Evolutionary conservation across 2,888 invertebrate genomes (phyloP).

Genomic region (Ennomos erosarius): DNA sequence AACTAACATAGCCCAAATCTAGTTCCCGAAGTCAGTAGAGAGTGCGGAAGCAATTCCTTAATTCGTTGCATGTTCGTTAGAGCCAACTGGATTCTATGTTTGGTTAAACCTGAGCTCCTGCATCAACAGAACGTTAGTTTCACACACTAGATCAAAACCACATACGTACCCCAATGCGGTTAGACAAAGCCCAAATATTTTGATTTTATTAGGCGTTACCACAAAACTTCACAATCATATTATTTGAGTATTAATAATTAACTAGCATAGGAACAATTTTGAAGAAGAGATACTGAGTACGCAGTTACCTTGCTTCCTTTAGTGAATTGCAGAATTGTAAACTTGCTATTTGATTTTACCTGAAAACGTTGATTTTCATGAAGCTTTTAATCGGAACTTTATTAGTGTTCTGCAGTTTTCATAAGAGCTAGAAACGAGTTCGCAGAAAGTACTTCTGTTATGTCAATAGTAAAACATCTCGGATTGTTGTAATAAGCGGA

Average conservation of each 20-base stretch:
- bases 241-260: too few relatives aligned
- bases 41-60: constrained; percentile 42
- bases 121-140: constrained; percentile 24
- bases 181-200: neutral
- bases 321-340: constrained; percentile 2
- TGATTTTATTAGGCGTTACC: too few relatives aligned
- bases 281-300: neutral
- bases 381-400: neutral
- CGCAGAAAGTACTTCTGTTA: too few relatives aligned
- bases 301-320: neutral
- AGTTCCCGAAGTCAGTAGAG: constrained; percentile 27
- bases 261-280: too few relatives aligned
- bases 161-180: neutral
- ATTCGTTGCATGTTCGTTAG: constrained; percentile 50
- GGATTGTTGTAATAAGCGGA: too few relatives aligned
- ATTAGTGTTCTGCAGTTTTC: too few relatives aligned
- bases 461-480: too few relatives aligned
- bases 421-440: too few relatives aligned
- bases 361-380: constrained; percentile 11
- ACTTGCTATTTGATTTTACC: constrained; percentile 6
- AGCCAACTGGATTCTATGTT: constrained; percentile 44
- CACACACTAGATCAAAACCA: neutral
- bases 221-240: too few relatives aligned
- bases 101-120: constrained; percentile 38
- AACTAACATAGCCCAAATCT: constrained; percentile 33